phyloP scores from a whole-genome alignment of 2,113 vertebrate genomes.

The Meleagris gallopavo region DNA sequence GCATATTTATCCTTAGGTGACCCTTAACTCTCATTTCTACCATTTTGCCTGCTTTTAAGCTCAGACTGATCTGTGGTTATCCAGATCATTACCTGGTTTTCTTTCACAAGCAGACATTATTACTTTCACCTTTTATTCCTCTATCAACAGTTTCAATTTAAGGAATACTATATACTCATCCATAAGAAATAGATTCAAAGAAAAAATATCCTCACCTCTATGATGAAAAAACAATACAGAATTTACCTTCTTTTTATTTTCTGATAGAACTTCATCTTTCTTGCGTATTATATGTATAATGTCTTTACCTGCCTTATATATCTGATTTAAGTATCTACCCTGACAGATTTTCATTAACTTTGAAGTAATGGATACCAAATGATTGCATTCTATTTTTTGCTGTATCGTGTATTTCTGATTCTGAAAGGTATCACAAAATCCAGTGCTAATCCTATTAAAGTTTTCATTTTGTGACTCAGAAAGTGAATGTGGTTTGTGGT shows the following conservation, averaged over 20 bases:
- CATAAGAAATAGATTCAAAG: background rate
- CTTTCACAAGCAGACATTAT: background rate
- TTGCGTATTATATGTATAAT: background rate
- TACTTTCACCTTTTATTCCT: background rate
- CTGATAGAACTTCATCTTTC: background rate
- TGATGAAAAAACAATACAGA: background rate
- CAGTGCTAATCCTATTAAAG: background rate
- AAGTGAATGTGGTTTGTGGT: background rate
- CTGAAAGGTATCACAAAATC: background rate
- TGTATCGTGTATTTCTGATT: background rate
- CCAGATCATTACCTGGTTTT: background rate
- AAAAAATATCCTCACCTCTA: background rate
- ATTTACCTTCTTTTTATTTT: background rate
- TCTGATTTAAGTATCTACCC: background rate
- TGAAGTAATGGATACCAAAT: background rate
- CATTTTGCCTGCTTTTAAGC: background rate
- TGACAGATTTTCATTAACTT: background rate
- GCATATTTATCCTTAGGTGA: background rate
- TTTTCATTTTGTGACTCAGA: background rate
- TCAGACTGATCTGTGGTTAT: background rate
- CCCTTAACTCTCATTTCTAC: background rate
- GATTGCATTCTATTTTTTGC: background rate
- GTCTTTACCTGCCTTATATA: background rate
- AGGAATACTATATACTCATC: background rate
- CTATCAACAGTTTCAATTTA: background rate